Conservation (phyloP, 30 jellyfish, hydroid and myxozoan species). For the Cassiopea xamachana region DNA sequence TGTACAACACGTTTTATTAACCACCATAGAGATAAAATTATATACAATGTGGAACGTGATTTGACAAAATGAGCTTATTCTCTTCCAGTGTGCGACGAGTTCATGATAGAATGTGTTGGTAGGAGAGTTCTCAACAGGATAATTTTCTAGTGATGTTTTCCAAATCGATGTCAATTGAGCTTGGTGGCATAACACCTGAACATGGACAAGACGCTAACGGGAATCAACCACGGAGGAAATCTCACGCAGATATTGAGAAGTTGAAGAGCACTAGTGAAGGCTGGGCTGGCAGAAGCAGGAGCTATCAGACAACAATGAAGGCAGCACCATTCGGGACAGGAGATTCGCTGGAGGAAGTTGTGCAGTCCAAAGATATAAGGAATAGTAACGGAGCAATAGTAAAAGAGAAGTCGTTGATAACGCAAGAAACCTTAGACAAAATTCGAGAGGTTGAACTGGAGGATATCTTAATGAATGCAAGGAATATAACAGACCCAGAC, state of each 20-base stretch:
- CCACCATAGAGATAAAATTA: too few species aligned
- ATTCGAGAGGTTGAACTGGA: conserved; percentile 84
- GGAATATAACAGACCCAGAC: conserved; percentile 88
- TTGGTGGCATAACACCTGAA: conserved; percentile 62
- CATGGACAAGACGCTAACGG: conserved; percentile 5
- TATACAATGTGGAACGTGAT: too few species aligned
- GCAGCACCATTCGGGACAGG: conserved; percentile 36
- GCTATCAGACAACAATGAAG: conserved; percentile 26
- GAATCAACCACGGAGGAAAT: conserved; percentile 44
- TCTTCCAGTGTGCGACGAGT: neutral
- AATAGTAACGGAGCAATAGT: conserved; percentile 19
- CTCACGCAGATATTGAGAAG: conserved; percentile 64
- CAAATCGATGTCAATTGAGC: conserved; percentile 61
- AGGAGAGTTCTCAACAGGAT: neutral
- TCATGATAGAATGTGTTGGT: neutral
- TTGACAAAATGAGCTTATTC: neutral
- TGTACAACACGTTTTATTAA: too few species aligned
- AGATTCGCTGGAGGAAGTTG: neutral
- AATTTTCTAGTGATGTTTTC: conserved; percentile 25
- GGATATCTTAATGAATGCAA: conserved; percentile 87
- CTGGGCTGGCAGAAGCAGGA: neutral
- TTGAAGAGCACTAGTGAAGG: conserved; percentile 16
- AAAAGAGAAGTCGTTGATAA: conserved; percentile 42
- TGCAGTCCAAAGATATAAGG: neutral
- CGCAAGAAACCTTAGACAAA: conserved; percentile 86